Evolutionary conservation across 2,797 vertebrate genomes (phyloP).

Genomic region (Spheniscus humboldti): DNA sequence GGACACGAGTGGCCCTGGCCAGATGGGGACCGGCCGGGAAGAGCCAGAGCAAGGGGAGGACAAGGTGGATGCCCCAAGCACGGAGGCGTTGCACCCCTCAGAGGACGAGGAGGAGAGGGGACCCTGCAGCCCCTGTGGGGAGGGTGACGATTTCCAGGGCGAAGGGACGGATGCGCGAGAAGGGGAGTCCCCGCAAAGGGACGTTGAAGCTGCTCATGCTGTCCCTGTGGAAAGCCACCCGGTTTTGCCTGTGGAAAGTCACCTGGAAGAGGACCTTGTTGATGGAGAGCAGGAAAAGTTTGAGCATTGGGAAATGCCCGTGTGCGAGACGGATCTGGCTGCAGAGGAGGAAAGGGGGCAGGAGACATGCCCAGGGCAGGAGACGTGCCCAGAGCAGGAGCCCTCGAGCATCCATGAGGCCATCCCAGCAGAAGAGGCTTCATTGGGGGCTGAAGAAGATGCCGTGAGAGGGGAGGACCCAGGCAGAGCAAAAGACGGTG

Average conservation of each 20-base stretch:
- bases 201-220: background rate
- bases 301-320: background rate
- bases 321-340: rapidly evolving
- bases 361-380: background rate
- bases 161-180: background rate
- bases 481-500: background rate
- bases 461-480: background rate
- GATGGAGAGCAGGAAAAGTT: background rate
- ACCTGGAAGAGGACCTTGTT: background rate
- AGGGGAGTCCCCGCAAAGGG: background rate
- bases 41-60: background rate
- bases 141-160: background rate
- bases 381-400: background rate
- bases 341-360: background rate
- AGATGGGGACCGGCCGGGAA: background rate
- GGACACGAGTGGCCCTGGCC: background rate
- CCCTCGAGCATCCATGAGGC: background rate
- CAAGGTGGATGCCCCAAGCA: background rate
- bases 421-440: background rate
- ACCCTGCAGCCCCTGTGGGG: background rate
- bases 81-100: background rate
- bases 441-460: background rate
- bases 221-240: background rate
- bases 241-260: background rate
- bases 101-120: background rate